Conservation (phyloP, 2,113 vertebrate species). For the Gavia stellata region DNA sequence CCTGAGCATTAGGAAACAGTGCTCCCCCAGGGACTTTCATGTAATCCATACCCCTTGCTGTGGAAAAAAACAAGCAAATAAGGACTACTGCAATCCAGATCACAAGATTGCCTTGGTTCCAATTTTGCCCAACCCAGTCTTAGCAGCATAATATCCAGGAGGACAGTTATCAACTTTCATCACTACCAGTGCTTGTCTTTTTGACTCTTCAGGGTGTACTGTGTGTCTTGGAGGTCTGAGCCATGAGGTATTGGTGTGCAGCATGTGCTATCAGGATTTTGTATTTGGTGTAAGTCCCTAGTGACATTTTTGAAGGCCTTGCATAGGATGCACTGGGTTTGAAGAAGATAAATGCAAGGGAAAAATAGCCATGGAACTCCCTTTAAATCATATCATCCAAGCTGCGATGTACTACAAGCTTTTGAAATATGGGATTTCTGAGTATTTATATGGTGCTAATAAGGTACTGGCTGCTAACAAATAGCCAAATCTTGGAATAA, state of each 20-base stretch:
- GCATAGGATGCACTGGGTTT: neutral
- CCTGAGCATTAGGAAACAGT: neutral
- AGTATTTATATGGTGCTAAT: neutral
- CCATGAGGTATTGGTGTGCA: neutral
- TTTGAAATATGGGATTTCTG: neutral
- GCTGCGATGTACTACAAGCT: neutral
- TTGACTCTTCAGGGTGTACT: neutral
- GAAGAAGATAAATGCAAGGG: neutral
- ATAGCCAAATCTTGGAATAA: neutral
- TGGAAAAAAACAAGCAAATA: neutral
- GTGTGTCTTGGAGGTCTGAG: neutral
- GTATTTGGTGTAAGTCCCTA: neutral
- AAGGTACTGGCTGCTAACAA: neutral
- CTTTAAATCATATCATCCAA: neutral
- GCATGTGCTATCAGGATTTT: neutral
- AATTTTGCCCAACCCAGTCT: neutral
- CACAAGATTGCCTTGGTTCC: neutral
- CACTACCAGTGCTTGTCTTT: neutral
- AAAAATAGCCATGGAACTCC: neutral
- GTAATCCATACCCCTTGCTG: neutral
- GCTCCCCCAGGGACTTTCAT: neutral
- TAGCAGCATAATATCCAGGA: neutral
- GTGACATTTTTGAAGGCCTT: neutral
- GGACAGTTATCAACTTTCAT: neutral
- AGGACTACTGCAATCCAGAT: neutral